Conservation (phyloP, 2,797 vertebrate genomes). For the Galaxias olidus region DNA sequence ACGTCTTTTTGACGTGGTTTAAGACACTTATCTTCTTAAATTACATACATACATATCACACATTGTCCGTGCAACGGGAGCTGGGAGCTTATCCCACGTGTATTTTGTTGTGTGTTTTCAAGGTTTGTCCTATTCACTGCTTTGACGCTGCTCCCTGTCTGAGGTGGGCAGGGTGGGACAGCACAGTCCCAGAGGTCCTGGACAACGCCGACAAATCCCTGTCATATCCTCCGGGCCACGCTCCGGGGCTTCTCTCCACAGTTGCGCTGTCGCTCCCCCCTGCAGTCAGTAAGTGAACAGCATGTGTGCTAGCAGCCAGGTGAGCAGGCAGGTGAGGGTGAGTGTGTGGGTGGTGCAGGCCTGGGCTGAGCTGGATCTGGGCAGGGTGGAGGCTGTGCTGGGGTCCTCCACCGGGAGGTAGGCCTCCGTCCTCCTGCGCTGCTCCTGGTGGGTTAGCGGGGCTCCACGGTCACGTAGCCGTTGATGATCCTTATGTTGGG, state of each 20-base stretch:
- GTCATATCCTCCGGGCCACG: constrained; percentile 30
- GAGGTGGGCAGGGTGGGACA: constrained; percentile 1
- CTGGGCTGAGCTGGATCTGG: constrained; percentile 44
- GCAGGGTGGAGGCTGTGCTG: constrained; percentile 29
- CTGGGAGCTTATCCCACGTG: too few relatives aligned
- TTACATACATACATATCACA: too few relatives aligned
- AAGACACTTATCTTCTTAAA: constrained; percentile 8
- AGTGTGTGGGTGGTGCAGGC: constrained; percentile 60
- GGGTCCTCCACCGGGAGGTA: constrained; percentile 20
- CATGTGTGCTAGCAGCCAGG: constrained; percentile 65
- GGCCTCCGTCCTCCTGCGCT: constrained; percentile 55
- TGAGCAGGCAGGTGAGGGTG: constrained; percentile 54
- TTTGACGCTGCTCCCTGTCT: too few relatives aligned
- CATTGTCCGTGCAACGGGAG: too few relatives aligned
- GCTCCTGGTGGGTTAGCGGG: constrained; percentile 81
- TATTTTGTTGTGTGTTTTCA: too few relatives aligned
- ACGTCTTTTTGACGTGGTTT: constrained; percentile 19
- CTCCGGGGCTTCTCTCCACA: constrained; percentile 28
- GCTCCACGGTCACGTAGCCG: constrained; percentile 83
- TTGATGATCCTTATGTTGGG: constrained; percentile 84
- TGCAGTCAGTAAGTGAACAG: constrained; percentile 74
- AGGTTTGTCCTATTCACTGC: too few relatives aligned
- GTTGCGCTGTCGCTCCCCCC: constrained; percentile 27
- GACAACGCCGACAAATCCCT: constrained; percentile 22
- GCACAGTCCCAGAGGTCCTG: constrained; percentile 11